phyloP scores from a whole-genome alignment of 2,888 invertebrate genomes.

The Dynastes maya region DNA sequence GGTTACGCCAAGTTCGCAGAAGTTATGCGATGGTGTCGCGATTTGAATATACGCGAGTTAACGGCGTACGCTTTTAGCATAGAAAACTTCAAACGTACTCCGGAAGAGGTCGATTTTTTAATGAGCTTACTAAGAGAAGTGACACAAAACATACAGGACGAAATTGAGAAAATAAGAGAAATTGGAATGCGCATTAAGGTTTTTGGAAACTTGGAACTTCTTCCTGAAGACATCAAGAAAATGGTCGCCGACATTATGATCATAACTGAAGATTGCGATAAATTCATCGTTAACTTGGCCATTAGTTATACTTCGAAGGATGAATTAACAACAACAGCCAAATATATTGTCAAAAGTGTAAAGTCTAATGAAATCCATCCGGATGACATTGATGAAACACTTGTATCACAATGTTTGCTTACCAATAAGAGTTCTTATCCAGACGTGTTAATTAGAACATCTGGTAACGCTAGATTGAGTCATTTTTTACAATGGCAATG shows the following conservation, averaged over 20 bases:
- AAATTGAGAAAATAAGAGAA: constrained; percentile 85
- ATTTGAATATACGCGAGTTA: constrained; percentile 93
- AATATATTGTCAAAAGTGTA: constrained; percentile 80
- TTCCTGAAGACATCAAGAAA: constrained; percentile 85
- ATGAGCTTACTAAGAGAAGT: constrained; percentile 90
- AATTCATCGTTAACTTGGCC: constrained; percentile 84
- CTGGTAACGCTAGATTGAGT: constrained; percentile 6
- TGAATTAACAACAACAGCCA: constrained; percentile 84
- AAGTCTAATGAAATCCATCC: constrained; percentile 75
- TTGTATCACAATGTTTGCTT: constrained; percentile 85
- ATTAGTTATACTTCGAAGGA: constrained; percentile 90
- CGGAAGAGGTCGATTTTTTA: constrained; percentile 88
- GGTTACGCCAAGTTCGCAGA: constrained; percentile 89
- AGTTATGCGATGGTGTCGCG: constrained; percentile 87
- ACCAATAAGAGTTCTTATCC: constrained; percentile 79
- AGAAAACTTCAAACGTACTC: constrained; percentile 95
- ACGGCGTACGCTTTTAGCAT: constrained; percentile 99
- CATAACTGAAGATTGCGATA: constrained; percentile 85
- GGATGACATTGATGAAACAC: constrained; percentile 83
- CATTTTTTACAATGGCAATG: constrained; percentile 9
- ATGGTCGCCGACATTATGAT: constrained; percentile 86
- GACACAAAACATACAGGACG: constrained; percentile 84
- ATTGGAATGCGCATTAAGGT: constrained; percentile 90
- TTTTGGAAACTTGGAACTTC: constrained; percentile 86
- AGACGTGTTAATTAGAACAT: constrained; percentile 1